Base-by-base conservation (phyloP, 2,888 invertebrate genomes). In the Erynnis tages region DNA sequence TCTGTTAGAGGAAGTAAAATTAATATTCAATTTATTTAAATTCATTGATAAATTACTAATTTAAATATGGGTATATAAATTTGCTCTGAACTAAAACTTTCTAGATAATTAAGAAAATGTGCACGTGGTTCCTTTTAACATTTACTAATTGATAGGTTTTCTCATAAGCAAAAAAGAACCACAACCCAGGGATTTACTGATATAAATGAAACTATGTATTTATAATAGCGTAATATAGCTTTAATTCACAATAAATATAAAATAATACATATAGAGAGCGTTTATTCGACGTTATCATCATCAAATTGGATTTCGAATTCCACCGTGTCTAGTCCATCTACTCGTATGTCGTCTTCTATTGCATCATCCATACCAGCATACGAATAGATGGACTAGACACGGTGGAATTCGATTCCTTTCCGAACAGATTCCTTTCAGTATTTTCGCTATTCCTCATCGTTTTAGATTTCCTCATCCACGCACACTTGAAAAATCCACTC, bases 281-380 rank as follows among this genome's bases (percentile, higher is more conserved):
- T 55, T 57, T 53, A 57, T 56, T 55, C 57, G 21, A 56, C 48
- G 53, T 58, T 54, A 54, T 54, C 54, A 54, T 54, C 54, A 54
- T 54, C 58, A 58, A 54, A 58, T 55, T 60, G 54, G 37, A 58
- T 58, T 54, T 58, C 52, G 23, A 58, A 58, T 57, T 60, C 60
- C 45, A 53, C 55, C 53, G 56, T 58, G 48, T 58, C 34, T 34
- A 29, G 29, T 29, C 29, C 29, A 29, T 29, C 29, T n/a, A n/a
- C n/a, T n/a, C n/a, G n/a, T 29, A 29, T 29, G 47, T 56, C 55
- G 54, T 55, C 49, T 55, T 57, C 57, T 54, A 55, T 52, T 21
- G 54, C 11, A 55, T 59, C 27, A 54, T 54, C 53, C n/a, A n/a
- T n/a, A n/a, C n/a, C 54, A 54, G 55, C 47, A 29, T 29, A 29